Base-by-base conservation (phyloP, 2,888 invertebrate species). In the Epirrhoe alternata region DNA sequence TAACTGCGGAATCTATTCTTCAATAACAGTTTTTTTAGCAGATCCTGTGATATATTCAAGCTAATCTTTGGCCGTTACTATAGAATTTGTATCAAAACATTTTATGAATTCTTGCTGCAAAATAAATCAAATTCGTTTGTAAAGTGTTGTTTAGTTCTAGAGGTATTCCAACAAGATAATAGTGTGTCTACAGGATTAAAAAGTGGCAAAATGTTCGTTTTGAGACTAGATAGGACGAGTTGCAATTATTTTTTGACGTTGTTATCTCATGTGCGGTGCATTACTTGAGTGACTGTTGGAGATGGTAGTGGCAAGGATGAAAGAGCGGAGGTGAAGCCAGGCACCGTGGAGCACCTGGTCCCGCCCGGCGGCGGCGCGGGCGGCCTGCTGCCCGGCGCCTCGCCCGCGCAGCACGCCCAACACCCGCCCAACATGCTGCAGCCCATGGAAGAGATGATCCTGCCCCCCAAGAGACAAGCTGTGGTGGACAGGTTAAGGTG, bases 401-500 rank as follows among this genome's bases (percentile, higher is more conserved):
- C 94, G 83, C 94, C 94, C 78, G 92, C 93, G 79, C 94, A 94
- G 62, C 73, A 73, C 57, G 59, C 68, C 33, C 64, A 64, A 77
- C 93, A 94, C 76, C 95, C 95, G 86, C 95, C 95, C 81, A 95
- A 94, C 90, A 93, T 94, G 92, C 94, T 94, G 83, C 94, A 94
- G 83, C 94, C 94, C 78, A 94, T 94, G 90, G 93, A 94, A 83
- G 90, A 94, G 80, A 97, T 97, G 91, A 96, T 97, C 81, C 93
- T 97, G 83, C 96, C 97, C 80, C 96, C 97, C 49, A 97, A 97
- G 87, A 94, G 96, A 74, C 97, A 97, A 89, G 97, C 97, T 83
- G 97, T 97, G 83, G 96, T 98, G 79, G 98, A 98, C 87, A 95
- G 97, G 73, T 92, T 97, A 62, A 93, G 95, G 95, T 95, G 78